These are phyloP conservation scores for Apotomis betuletana DNA, from an alignment of 2,888 invertebrate genomes.

Conservation along the genomic window DNA sequence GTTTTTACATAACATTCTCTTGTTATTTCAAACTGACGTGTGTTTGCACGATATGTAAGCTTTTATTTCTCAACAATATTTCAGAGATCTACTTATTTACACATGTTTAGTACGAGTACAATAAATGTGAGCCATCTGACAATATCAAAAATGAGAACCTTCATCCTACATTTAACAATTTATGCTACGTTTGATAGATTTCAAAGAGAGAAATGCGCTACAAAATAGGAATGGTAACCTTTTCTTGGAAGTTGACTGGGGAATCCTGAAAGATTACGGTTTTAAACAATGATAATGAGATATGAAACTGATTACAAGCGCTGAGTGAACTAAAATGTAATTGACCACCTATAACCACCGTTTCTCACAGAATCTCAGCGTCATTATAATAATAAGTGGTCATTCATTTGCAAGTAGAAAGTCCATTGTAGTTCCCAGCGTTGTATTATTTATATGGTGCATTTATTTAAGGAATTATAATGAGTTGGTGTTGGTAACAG, in stretches of 20 bases:
- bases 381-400: constrained; percentile 29
- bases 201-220: too few species aligned
- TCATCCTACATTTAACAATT: too few species aligned
- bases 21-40: constrained; percentile 5
- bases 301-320: too few species aligned
- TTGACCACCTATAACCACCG: constrained; percentile 11
- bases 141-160: too few species aligned
- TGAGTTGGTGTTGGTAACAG: constrained; percentile 12
- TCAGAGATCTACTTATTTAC: too few species aligned
- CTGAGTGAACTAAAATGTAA: not conserved
- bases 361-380: constrained; percentile 31
- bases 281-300: too few species aligned
- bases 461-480: constrained; percentile 27
- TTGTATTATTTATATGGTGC: constrained; percentile 3
- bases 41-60: constrained; percentile 18
- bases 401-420: constrained; percentile 30
- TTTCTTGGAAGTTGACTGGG: too few species aligned
- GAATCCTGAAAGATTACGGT: too few species aligned
- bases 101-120: too few species aligned
- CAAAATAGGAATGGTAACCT: too few species aligned
- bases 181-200: too few species aligned
- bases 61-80: not conserved
- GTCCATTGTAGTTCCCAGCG: constrained; percentile 12
- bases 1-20: constrained; percentile 44
- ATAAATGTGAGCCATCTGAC: too few species aligned